phyloP scores from a whole-genome alignment of 2,888 invertebrate species.

The Trissoscelio sp. region DNA sequence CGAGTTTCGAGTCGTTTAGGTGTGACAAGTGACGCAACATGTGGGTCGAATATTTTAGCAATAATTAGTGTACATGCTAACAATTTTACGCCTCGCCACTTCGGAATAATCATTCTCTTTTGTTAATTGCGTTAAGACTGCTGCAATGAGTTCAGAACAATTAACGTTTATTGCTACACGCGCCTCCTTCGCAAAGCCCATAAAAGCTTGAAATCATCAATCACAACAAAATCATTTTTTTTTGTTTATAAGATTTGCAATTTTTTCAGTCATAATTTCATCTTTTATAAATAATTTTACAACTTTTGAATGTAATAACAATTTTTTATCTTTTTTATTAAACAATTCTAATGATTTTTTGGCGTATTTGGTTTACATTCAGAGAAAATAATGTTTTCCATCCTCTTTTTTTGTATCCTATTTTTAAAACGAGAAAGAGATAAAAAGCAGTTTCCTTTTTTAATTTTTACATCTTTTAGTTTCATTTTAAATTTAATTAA shows the following conservation, averaged over 20 bases:
- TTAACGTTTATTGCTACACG: constrained; percentile 75
- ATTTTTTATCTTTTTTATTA: too few relatives aligned
- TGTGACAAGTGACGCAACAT: constrained; percentile 70
- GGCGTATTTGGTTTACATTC: too few relatives aligned
- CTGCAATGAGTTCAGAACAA: constrained; percentile 74
- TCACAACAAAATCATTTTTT: constrained; percentile 43
- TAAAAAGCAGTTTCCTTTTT: too few relatives aligned
- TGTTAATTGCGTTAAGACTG: constrained; percentile 75
- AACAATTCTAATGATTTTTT: too few relatives aligned
- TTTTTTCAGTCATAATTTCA: neutral
- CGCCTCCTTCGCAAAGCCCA: constrained; percentile 45
- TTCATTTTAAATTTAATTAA: too few relatives aligned
- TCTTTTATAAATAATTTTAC: neutral
- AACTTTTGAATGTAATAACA: too few relatives aligned
- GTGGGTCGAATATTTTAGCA: constrained; percentile 81
- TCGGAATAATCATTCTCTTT: constrained; percentile 68
- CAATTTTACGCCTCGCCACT: constrained; percentile 74
- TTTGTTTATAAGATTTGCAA: too few relatives aligned
- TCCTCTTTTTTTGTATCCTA: too few relatives aligned
- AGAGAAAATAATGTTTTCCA: too few relatives aligned
- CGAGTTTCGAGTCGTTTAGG: constrained; percentile 38
- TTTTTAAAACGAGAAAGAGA: too few relatives aligned
- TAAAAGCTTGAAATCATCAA: constrained; percentile 33
- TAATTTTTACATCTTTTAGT: too few relatives aligned
- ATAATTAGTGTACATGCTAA: constrained; percentile 76